Base-by-base conservation (phyloP, 2,113 vertebrate species). In the Rhineura floridana region DNA sequence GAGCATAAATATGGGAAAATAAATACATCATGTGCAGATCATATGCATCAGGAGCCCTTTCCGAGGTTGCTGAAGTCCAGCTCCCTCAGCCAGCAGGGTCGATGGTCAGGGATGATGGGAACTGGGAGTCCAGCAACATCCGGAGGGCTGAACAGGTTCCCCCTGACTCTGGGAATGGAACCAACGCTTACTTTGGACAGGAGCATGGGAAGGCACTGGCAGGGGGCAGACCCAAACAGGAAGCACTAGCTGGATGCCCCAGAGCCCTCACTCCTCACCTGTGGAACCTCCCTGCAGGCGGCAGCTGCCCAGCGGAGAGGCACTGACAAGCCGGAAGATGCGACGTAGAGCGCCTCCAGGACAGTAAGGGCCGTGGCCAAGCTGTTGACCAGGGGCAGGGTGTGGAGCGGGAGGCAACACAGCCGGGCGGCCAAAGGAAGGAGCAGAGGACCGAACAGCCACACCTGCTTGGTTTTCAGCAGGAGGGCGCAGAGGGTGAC, bases 401-500 rank as follows among this genome's bases (percentile, higher is more conserved):
- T 69, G 25, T 86, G 65, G 42, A 95, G 95, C 19, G 97, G 95
- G 3, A 93, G 90, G 42, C 94, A 50, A 55, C 94, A 95, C 21
- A 98, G 91, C 52, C 97, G 93, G 50, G 96, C 97, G 91, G 97
- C 90, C 93, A 98, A 83, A 46, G 98, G 98, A 77, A 98, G 96
- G 91, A 97, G 84, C 23, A 97, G 97, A 12, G 96, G 95, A 0
- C 96, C 96, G 86, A 98, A 98, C 19, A 98, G 85, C 97, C 97
- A 98, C 67, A 97, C 96, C 84, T 93, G 97, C 30, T 91, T 95
- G 85, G 97, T 97, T 94, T 96, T 96, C 97, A 97, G 97, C 72
- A 98, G 95, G 88, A 98, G 97, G 73, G 97, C 96, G 91, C 98
- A 98, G 86, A 98, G 93, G 0, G 96, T 95, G 91, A 96, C 93